These are phyloP conservation scores for Alitta virens DNA, from an alignment of 2,888 invertebrate genomes.

Conservation along the genomic window DNA sequence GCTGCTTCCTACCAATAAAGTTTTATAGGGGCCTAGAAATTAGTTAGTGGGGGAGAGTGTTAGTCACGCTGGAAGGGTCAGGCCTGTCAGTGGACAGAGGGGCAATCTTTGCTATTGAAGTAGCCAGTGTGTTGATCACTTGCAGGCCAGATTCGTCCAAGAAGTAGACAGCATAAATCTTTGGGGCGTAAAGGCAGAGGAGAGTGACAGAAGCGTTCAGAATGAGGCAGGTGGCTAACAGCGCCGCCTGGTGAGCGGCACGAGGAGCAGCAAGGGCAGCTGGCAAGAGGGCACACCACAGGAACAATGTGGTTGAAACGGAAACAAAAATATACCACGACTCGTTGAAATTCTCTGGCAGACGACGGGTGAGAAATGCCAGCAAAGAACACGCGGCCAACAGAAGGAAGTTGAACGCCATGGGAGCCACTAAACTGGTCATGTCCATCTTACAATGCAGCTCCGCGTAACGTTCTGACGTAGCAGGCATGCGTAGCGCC, in stretches of 20 bases:
- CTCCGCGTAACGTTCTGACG: constrained; percentile 35
- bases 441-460: constrained; percentile 34
- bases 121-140: no score
- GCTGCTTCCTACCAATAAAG: no score
- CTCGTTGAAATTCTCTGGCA: constrained; percentile 30
- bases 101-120: no score
- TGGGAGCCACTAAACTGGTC: constrained; percentile 33
- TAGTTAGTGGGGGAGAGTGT: no score
- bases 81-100: no score
- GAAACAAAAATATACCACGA: constrained; percentile 29
- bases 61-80: no score
- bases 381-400: constrained; percentile 19
- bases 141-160: background rate
- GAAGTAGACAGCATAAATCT: constrained; percentile 23
- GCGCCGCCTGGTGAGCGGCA: constrained; percentile 18
- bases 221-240: constrained; percentile 20
- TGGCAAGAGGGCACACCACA: constrained; percentile 25
- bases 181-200: constrained; percentile 20
- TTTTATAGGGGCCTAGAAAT: no score
- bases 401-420: constrained; percentile 27
- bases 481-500: constrained; percentile 28
- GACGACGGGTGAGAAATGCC: constrained; percentile 22
- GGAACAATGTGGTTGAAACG: constrained; percentile 25
- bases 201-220: constrained; percentile 24
- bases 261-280: constrained; percentile 22